Evolutionary conservation across 2,113 vertebrate species (phyloP).

Genomic region (Potamarius usumacintae): DNA sequence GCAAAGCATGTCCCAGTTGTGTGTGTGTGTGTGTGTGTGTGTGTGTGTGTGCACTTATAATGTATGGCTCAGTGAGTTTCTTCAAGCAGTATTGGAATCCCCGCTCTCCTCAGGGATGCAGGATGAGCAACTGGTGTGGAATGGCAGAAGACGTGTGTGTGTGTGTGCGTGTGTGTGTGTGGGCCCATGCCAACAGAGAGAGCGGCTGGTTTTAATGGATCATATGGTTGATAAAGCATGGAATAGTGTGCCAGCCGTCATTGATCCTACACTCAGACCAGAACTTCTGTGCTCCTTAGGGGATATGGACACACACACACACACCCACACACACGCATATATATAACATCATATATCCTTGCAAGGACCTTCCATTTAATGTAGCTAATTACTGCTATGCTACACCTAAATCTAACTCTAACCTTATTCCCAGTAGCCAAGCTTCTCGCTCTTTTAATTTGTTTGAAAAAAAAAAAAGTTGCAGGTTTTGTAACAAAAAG

Average conservation of each 20-base stretch:
- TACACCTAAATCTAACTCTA: not conserved
- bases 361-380: not conserved
- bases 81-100: constrained; percentile 42
- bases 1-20: not conserved
- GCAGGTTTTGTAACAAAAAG: not conserved
- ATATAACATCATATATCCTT: not conserved
- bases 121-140: constrained; percentile 49
- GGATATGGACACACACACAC: constrained; percentile 16
- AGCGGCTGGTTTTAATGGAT: constrained; percentile 64
- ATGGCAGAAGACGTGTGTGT: constrained; percentile 44
- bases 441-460: not conserved
- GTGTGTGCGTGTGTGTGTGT: constrained; percentile 30
- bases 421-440: not conserved
- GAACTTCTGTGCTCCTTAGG: constrained; percentile 44
- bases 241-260: constrained; percentile 59
- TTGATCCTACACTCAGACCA: constrained; percentile 63
- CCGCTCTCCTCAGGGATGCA: constrained; percentile 43
- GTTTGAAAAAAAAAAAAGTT: not conserved
- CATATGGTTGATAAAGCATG: constrained; percentile 74
- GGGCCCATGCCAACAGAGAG: constrained; percentile 34
- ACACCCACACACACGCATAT: not conserved
- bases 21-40: not conserved
- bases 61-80: constrained; percentile 38
- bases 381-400: not conserved
- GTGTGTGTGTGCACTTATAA: not conserved